Base-by-base conservation (phyloP, 1,140 invertebrate species). In the Saccostrea glomerata region DNA sequence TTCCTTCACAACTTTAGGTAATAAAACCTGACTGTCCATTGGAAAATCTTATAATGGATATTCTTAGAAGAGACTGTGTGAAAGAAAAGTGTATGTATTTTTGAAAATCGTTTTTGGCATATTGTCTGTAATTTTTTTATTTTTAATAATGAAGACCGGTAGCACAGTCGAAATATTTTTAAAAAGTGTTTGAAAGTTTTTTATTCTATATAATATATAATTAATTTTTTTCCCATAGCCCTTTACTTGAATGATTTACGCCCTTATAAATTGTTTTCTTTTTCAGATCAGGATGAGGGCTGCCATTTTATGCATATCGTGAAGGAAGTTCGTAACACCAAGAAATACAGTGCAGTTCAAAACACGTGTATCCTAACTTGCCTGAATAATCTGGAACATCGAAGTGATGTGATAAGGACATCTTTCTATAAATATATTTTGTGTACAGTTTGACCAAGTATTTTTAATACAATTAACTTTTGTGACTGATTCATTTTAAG, bases 401-500 rank as follows among this genome's bases (percentile, higher is more conserved):
- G 56, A 30, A 87, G 86, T 84, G 82, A 60, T 30, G 25, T 87
- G 2, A 87, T 87, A 3, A 87, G 77, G 40, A 84, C 56, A 1
- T 20, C 86, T 30, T 15, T 30, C 11, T 63, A 58, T 25, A 23
- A 63, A 20, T 87, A 83, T 84, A 25, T 82, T 23, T 2, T 56
- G 4, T 84, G 54, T 84, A 55, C 17, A n/a, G 54, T 84, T 12
- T 84, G 54, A 84, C 47, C 47, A 47, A 47, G 47, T 47, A 47
- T 2, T 47, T 47, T 47, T 47, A 5, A 47, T 47, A 47, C 47
- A 1, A 1, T 47, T 47, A 47, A 47, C 47, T 47, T 47, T 9
- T 47, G 9, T 47, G 47, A 47, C 47, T 47, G 5, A 36, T 1
- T 36, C 30, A 36, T 36, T 36, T 36, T 36, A 36, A 36, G 30